Conservation (phyloP, 2,113 vertebrate genomes). For the Accipiter virgatus region DNA sequence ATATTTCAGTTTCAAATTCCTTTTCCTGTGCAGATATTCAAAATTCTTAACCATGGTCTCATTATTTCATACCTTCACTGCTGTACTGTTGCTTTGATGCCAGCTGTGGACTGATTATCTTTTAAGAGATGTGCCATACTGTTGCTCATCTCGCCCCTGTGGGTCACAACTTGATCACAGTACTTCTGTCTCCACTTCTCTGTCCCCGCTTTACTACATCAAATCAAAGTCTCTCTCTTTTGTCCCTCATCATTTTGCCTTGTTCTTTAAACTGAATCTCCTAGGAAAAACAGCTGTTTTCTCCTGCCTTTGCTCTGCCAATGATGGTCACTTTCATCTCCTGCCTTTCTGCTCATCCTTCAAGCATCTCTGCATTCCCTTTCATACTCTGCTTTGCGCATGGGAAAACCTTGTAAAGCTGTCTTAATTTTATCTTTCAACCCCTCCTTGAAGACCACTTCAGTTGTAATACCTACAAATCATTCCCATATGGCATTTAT, state of each 20-base stretch:
- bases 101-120: neutral
- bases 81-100: neutral
- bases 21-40: neutral
- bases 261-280: neutral
- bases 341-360: neutral
- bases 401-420: neutral
- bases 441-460: neutral
- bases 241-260: neutral
- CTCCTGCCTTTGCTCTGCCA: neutral
- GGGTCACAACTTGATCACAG: neutral
- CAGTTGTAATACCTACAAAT: constrained; percentile 7
- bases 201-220: neutral
- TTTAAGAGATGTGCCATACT: neutral
- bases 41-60: neutral
- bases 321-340: neutral
- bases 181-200: neutral
- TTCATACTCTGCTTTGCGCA: neutral
- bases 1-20: neutral
- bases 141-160: neutral
- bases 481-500: neutral
- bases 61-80: neutral
- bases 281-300: neutral
- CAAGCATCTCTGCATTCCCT: neutral
- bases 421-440: constrained; percentile 11
- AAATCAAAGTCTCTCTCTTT: neutral